A percentile compares a stretch with the other conserved stretches of the same genome.
phyloP scores from a whole-genome alignment of 1,140 invertebrate species.

The Drosophila nannoptera region DNA sequence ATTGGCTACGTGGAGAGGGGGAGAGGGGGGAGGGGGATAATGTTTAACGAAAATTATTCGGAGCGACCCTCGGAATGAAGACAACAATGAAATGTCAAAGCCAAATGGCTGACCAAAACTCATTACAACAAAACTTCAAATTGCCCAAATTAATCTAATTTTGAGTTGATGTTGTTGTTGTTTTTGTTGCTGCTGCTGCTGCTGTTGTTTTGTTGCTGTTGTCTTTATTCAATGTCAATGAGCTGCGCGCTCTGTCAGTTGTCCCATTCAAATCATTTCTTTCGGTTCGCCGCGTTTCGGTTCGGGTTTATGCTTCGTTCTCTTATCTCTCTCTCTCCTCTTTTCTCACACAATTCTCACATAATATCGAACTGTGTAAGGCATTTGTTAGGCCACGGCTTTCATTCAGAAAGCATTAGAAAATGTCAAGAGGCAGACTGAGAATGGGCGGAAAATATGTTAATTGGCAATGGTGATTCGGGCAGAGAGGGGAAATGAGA shows the following conservation, averaged over 20 bases:
- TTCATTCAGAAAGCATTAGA: slow-evolving; percentile 19
- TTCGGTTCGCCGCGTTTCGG: slow-evolving; percentile 2
- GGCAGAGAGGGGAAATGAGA: not conserved
- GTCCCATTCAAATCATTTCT: slow-evolving; percentile 57
- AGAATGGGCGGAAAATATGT: not conserved
- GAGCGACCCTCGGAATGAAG: slow-evolving; percentile 55
- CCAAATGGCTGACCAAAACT: slow-evolving; percentile 74
- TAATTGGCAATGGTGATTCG: slow-evolving; percentile 6
- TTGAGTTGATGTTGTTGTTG: slow-evolving; percentile 40
- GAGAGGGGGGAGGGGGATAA: not conserved
- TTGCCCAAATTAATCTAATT: slow-evolving; percentile 76
- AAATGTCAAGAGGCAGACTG: slow-evolving; percentile 9
- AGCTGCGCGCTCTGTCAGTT: slow-evolving; percentile 58
- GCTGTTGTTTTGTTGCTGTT: slow-evolving; percentile 25
- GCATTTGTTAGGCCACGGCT: slow-evolving; percentile 48
- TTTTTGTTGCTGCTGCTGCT: not conserved
- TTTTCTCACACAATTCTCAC: slow-evolving; percentile 66
- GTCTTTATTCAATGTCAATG: slow-evolving; percentile 64
- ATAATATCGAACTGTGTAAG: slow-evolving; percentile 65
- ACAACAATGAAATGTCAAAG: slow-evolving; percentile 69
- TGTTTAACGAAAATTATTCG: slow-evolving; percentile 13
- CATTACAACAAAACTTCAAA: slow-evolving; percentile 75
- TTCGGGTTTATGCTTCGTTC: slow-evolving; percentile 32
- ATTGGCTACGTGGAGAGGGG: not conserved
- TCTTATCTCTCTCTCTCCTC: slow-evolving; percentile 28